These are phyloP conservation scores for Lampris incognitus DNA, from an alignment of 2,113 vertebrate genomes.

Conservation along the genomic window DNA sequence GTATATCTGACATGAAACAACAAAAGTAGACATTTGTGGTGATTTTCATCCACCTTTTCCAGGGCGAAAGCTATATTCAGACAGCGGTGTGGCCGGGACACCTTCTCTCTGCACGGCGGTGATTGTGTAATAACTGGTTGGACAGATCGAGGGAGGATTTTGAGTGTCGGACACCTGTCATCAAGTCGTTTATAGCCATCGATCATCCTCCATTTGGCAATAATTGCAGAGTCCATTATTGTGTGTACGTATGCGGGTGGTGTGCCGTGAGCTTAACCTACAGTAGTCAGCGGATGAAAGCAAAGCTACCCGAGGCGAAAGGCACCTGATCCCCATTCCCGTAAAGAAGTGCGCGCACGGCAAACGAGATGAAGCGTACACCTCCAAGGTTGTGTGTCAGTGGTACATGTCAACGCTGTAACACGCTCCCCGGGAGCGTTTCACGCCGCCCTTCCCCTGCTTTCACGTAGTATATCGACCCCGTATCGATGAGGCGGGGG, in stretches of 20 bases:
- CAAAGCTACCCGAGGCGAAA: slow-evolving; percentile 24
- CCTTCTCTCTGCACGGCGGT: slow-evolving; percentile 31
- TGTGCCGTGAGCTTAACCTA: slow-evolving; percentile 3
- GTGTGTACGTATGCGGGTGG: slow-evolving; percentile 41
- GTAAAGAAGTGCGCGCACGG: too few species aligned
- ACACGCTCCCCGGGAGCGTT: slow-evolving; percentile 11
- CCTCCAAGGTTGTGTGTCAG: too few species aligned
- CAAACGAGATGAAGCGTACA: too few species aligned
- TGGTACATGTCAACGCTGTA: too few species aligned
- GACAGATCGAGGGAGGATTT: slow-evolving; percentile 36
- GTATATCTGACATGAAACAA: slow-evolving; percentile 30
- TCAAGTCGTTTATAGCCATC: slow-evolving; percentile 50
- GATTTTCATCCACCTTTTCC: slow-evolving; percentile 50
- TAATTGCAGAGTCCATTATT: slow-evolving; percentile 2
- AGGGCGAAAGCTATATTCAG: slow-evolving; percentile 35
- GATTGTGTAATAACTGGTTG: slow-evolving; percentile 46
- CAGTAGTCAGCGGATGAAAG: slow-evolving; percentile 24
- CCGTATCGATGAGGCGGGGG: slow-evolving; percentile 24
- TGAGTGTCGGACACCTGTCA: slow-evolving; percentile 48
- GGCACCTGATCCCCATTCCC: slow-evolving; percentile 60
- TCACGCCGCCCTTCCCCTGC: slow-evolving; percentile 29
- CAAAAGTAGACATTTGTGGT: slow-evolving; percentile 38
- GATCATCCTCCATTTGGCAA: slow-evolving; percentile 51
- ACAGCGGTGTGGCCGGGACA: slow-evolving; percentile 19
- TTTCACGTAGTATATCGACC: slow-evolving; percentile 35